phyloP scores from a whole-genome alignment of 2,888 invertebrate genomes.

The Ferdinandea cuprea region DNA sequence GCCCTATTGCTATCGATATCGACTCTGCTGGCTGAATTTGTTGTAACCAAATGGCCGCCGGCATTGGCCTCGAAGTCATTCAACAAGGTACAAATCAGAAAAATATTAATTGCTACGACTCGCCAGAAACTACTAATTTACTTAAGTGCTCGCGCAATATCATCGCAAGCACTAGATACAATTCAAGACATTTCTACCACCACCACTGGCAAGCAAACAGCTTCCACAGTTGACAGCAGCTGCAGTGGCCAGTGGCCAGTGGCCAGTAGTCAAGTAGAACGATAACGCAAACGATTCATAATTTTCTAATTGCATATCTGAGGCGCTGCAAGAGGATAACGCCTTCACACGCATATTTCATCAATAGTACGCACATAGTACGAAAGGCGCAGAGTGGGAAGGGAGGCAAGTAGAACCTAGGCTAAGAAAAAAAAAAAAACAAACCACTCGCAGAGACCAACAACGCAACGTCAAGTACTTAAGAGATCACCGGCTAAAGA shows the following conservation, averaged over 20 bases:
- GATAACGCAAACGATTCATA: conserved; percentile 55
- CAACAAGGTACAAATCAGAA: background rate
- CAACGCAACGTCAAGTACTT: conserved; percentile 58
- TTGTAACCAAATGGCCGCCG: conserved; percentile 18
- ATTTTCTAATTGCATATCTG: conserved; percentile 62
- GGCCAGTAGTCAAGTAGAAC: conserved; percentile 66
- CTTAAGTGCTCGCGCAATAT: conserved; percentile 20
- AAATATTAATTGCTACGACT: conserved; percentile 32
- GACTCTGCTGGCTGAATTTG: background rate
- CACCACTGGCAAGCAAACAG: background rate
- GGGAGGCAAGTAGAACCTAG: background rate
- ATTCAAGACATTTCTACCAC: conserved; percentile 31
- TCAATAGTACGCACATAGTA: conserved; percentile 15
- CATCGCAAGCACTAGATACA: conserved; percentile 30
- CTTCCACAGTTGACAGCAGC: conserved; percentile 64
- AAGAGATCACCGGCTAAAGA: conserved; percentile 69
- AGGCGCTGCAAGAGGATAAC: conserved; percentile 64
- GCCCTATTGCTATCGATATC: conserved; percentile 13
- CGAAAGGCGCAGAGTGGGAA: background rate
- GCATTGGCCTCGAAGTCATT: conserved; percentile 38
- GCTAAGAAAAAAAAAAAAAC: conserved; percentile 12
- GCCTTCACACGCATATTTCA: conserved; percentile 72
- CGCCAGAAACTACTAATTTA: conserved; percentile 33
- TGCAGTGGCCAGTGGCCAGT: conserved; percentile 62
- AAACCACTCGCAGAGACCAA: too few relatives aligned